Evolutionary conservation across 2,797 vertebrate species (phyloP).

Genomic region (Caiman crocodilus): DNA sequence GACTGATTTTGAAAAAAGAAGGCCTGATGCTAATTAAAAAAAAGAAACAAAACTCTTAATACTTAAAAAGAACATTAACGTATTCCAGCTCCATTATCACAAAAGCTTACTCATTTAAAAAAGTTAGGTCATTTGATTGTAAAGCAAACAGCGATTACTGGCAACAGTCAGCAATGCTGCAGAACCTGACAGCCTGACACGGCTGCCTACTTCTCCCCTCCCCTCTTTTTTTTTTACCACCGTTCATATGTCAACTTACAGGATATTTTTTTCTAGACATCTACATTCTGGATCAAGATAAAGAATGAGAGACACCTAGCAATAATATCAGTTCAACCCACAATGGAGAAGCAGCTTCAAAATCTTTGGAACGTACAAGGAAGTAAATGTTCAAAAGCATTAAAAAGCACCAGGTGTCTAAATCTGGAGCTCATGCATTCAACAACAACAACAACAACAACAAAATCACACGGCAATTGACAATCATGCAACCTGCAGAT

Average conservation of each 20-base stretch:
- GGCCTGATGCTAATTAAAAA: neutral
- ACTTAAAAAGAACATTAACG: neutral
- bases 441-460: too few relatives aligned
- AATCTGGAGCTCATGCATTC: neutral
- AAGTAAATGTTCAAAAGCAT: neutral
- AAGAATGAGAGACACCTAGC: slow-evolving; percentile 59
- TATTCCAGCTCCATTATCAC: neutral
- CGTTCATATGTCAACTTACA: slow-evolving; percentile 1
- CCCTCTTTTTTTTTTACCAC: slow-evolving; percentile 24
- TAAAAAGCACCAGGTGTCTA: too few relatives aligned
- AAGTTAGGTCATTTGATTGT: slow-evolving; percentile 16
- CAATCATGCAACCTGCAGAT: neutral
- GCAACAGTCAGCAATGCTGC: neutral
- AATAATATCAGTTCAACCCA: neutral
- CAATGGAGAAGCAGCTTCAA: slow-evolving; percentile 7
- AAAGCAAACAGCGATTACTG: neutral
- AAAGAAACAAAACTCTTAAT: neutral
- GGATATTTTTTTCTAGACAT: neutral
- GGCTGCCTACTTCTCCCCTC: slow-evolving; percentile 45
- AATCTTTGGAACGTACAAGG: slow-evolving; percentile 34
- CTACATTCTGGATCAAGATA: neutral
- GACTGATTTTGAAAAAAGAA: neutral
- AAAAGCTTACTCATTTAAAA: neutral
- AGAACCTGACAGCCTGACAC: slow-evolving; percentile 1
- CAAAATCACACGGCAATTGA: neutral